Percentiles rank a stretch among this genome's conserved stretches.
phyloP scores from a whole-genome alignment of 2,888 invertebrate species.

The Tortrix viridana region DNA sequence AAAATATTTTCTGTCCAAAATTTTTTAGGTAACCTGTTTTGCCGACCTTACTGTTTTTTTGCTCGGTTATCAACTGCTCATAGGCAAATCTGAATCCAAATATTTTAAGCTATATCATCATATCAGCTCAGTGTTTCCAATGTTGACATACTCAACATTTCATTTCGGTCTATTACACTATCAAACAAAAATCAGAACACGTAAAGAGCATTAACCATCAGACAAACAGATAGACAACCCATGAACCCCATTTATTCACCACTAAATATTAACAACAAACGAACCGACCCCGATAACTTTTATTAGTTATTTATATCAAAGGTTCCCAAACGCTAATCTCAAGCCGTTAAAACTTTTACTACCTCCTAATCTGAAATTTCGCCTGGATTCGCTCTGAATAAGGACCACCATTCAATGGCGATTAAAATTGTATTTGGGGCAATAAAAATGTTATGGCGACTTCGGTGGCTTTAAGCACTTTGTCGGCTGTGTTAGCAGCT shows the following conservation, averaged over 20 bases:
- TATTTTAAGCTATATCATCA: no score
- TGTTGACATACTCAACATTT: no score
- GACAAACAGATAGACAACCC: constrained; percentile 44
- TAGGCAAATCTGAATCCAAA: no score
- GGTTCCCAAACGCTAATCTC: constrained; percentile 53
- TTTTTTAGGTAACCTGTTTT: no score
- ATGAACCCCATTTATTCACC: constrained; percentile 68
- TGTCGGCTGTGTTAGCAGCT: not conserved
- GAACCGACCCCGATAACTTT: constrained; percentile 50
- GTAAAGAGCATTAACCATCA: not conserved
- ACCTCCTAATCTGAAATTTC: constrained; percentile 75
- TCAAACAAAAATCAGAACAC: no score
- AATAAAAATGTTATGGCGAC: constrained; percentile 20
- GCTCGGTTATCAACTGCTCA: no score
- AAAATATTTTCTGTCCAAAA: no score
- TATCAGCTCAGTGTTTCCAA: no score
- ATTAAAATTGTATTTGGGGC: constrained; percentile 23
- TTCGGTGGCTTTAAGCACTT: constrained; percentile 6
- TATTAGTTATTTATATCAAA: constrained; percentile 44
- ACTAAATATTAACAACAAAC: constrained; percentile 64
- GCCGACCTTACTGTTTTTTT: no score
- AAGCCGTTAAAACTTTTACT: constrained; percentile 68
- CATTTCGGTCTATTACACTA: not conserved
- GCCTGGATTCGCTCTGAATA: constrained; percentile 68
- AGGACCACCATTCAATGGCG: constrained; percentile 45